Evolutionary conservation across 1,140 invertebrate genomes (phyloP), one percentile per base, ranked within the genome.

Genomic region (Macrocentrus cingulum): DNA sequence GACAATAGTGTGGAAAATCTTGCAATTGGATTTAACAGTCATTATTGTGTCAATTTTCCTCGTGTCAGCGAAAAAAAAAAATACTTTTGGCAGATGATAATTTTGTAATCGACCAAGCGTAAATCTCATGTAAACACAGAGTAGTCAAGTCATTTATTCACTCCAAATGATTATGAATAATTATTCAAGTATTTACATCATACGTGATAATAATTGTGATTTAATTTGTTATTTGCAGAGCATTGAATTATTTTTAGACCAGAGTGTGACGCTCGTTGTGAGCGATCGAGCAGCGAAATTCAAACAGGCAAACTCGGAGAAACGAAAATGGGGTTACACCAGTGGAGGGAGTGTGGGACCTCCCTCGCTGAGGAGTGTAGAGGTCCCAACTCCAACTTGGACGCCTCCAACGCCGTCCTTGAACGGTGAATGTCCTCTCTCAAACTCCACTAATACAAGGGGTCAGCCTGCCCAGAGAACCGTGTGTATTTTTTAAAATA

Each of bases 211-310:
- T 53, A 9, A 23, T 41, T 53, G 22, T 55, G 19, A 23, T 45
- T 9, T 55, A n/a, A n/a, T 36, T 39, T 52, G 7, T 32, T 6
- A 9, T 56, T 77, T 81, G 13, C 70, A 84, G 82, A 71, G 60
- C 23, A 70, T 85, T 50, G 84, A 85, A 70, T 72, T 83, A 60
- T 86, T 86, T 72, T 74, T 85, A 45, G 78, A 82, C 25, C 75
- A 81, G 52, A 82, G 73, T 60, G 83, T 85, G 22, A 80, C 77
- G 11, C 72, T 84, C 61, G 84, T 86, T 51, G 74, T 85, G 32
- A 85, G 79, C 36, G 85, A 86, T 65, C 76, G 80, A 64, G 66
- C 74, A 18, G 73, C 80, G 41, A 80, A 76, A 60, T 55, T 63
- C 36, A 68, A 64, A 42, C 62, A 67, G 13, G 48, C 56, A 36